Percentiles rank a stretch among this genome's conserved stretches.
Evolutionary conservation across 2,113 vertebrate species (phyloP).

Genomic region (Lonchura striata): DNA sequence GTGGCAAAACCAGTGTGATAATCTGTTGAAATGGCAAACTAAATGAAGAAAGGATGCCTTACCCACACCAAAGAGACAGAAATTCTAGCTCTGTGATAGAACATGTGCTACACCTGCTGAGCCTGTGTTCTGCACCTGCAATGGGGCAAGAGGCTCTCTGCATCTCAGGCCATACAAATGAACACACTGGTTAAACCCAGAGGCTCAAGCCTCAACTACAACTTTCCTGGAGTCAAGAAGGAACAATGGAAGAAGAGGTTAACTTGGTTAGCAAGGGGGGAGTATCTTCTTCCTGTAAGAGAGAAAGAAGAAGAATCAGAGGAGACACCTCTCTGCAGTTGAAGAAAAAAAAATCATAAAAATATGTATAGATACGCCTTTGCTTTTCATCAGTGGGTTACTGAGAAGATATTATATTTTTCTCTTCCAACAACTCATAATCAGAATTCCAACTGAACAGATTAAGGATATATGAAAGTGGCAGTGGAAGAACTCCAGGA

Average conservation of each 20-base stretch:
- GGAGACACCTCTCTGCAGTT: background rate
- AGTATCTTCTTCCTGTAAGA: background rate
- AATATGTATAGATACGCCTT: background rate
- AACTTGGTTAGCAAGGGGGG: background rate
- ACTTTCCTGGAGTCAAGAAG: background rate
- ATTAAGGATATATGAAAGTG: background rate
- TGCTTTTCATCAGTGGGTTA: background rate
- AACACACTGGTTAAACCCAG: background rate
- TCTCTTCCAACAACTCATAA: background rate
- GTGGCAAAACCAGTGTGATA: background rate
- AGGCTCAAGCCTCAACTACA: background rate
- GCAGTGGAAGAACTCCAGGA: background rate
- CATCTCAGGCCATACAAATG: background rate
- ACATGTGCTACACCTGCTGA: accelerated
- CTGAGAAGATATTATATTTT: background rate
- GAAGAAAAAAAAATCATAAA: too few species aligned
- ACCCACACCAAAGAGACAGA: background rate
- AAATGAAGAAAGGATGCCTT: background rate
- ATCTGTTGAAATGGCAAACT: background rate
- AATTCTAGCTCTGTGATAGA: background rate
- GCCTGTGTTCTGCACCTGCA: background rate
- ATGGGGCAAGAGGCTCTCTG: background rate
- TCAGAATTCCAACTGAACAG: background rate
- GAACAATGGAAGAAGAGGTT: background rate
- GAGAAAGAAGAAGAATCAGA: background rate